These are phyloP conservation scores for Actenoides hombroni DNA, from an alignment of 2,113 vertebrate genomes.

Conservation along the genomic window DNA sequence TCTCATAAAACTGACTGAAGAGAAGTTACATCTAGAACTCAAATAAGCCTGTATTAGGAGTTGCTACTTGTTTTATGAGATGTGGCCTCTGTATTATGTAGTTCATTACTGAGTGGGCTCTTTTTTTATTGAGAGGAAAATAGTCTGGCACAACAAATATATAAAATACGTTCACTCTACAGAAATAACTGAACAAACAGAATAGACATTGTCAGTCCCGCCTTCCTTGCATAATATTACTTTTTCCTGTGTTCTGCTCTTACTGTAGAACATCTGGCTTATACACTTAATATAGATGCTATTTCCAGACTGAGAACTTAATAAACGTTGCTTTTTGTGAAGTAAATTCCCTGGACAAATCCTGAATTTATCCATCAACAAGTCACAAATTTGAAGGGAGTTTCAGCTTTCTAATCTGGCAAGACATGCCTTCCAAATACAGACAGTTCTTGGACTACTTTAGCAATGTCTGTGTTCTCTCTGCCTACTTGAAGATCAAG, in stretches of 20 bases:
- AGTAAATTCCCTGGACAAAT: conserved; percentile 24
- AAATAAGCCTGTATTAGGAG: background rate
- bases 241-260: background rate
- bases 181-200: conserved; percentile 8
- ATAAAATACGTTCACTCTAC: background rate
- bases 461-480: background rate
- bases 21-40: background rate
- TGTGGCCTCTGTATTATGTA: background rate
- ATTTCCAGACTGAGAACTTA: conserved; percentile 11
- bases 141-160: background rate
- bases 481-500: background rate
- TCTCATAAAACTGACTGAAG: background rate
- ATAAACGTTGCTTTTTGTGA: conserved; percentile 10
- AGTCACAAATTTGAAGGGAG: conserved; percentile 24
- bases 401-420: conserved; percentile 36
- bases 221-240: background rate
- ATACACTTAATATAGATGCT: background rate
- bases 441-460: conserved; percentile 3
- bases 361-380: background rate
- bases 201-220: background rate
- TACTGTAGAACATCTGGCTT: conserved; percentile 5
- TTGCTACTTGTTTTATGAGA: background rate
- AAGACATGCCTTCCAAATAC: background rate
- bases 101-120: background rate
- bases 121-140: background rate